These are phyloP conservation scores for Nematostella vectensis DNA, from an alignment of 92 coral and sea anemone genomes.

Conservation along the genomic window DNA sequence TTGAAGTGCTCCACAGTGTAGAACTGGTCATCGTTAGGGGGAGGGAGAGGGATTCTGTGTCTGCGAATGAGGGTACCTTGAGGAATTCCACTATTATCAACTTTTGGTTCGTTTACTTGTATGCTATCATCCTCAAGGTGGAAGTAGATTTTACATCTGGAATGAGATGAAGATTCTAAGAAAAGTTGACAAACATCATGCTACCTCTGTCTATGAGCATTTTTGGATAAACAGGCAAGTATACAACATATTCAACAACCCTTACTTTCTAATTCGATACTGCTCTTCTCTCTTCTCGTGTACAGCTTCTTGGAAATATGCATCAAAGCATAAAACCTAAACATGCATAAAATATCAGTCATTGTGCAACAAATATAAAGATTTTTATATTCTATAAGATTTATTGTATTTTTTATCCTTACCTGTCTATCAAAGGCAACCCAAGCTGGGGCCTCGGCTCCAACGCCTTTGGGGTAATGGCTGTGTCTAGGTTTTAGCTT, in stretches of 20 bases:
- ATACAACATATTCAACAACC: background rate
- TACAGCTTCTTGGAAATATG: slow-evolving; percentile 97
- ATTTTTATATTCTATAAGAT: too few species aligned
- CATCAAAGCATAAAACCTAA: slow-evolving; percentile 93
- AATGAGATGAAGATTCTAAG: slow-evolving; percentile 2
- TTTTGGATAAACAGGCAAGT: background rate
- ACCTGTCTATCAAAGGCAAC: slow-evolving; percentile 98
- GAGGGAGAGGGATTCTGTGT: slow-evolving; percentile 91
- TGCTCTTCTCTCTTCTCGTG: slow-evolving; percentile 97
- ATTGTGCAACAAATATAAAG: background rate
- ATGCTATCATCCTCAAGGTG: slow-evolving; percentile 96
- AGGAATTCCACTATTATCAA: slow-evolving; percentile 97
- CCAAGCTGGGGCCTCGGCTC: slow-evolving; percentile 98
- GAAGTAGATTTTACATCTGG: slow-evolving; percentile 91
- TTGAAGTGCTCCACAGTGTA: slow-evolving; percentile 96
- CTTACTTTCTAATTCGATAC: slow-evolving; percentile 84
- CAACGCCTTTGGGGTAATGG: slow-evolving; percentile 89
- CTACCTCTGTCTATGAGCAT: background rate
- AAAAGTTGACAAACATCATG: background rate
- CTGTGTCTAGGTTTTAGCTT: slow-evolving; percentile 75
- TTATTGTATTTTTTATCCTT: background rate
- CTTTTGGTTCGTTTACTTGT: slow-evolving; percentile 93
- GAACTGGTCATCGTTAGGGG: slow-evolving; percentile 86
- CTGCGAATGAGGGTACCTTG: slow-evolving; percentile 98
- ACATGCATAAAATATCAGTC: background rate